Evolutionary conservation across 2,888 invertebrate genomes (phyloP).

Genomic region (Caradrina kadenii): DNA sequence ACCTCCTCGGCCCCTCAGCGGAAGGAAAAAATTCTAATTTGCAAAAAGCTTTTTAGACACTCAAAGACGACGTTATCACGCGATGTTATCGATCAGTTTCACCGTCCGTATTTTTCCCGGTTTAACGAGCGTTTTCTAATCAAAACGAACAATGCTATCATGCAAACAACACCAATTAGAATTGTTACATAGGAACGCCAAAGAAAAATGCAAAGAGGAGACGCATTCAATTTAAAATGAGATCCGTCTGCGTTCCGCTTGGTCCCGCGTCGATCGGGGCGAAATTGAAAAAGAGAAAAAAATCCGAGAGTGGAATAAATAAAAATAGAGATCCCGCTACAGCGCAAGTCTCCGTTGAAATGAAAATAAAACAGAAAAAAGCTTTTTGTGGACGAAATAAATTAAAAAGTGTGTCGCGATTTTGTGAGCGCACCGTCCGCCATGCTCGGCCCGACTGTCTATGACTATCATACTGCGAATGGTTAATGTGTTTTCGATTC

Average conservation of each 20-base stretch:
- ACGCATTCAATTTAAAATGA: constrained; percentile 89
- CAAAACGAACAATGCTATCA: constrained; percentile 83
- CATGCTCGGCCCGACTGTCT: constrained; percentile 63
- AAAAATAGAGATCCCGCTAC: constrained; percentile 90
- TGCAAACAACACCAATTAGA: constrained; percentile 88
- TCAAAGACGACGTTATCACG: constrained; percentile 80
- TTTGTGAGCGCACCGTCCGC: constrained; percentile 79
- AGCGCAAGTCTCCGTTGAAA: constrained; percentile 90
- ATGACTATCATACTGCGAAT: constrained; percentile 72
- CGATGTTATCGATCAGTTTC: constrained; percentile 80
- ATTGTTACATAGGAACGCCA: constrained; percentile 80
- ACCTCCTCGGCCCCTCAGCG: constrained; percentile 52
- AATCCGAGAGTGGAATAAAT: constrained; percentile 85
- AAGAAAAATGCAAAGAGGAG: constrained; percentile 85
- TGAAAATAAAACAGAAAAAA: constrained; percentile 89
- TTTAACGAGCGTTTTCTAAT: constrained; percentile 76
- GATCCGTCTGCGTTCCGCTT: constrained; percentile 88
- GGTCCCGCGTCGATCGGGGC: constrained; percentile 86
- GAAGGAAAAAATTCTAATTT: constrained; percentile 78
- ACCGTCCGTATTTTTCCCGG: constrained; percentile 69
- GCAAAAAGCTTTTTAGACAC: constrained; percentile 82
- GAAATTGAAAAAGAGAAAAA: constrained; percentile 88
- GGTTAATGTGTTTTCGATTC: constrained; percentile 64
- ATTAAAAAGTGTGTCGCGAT: constrained; percentile 90
- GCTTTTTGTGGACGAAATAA: constrained; percentile 90